Percentiles rank a stretch among this genome's conserved stretches.
These are phyloP conservation scores for Caretta caretta DNA, from an alignment of 2,113 vertebrate genomes.

Conservation along the genomic window DNA sequence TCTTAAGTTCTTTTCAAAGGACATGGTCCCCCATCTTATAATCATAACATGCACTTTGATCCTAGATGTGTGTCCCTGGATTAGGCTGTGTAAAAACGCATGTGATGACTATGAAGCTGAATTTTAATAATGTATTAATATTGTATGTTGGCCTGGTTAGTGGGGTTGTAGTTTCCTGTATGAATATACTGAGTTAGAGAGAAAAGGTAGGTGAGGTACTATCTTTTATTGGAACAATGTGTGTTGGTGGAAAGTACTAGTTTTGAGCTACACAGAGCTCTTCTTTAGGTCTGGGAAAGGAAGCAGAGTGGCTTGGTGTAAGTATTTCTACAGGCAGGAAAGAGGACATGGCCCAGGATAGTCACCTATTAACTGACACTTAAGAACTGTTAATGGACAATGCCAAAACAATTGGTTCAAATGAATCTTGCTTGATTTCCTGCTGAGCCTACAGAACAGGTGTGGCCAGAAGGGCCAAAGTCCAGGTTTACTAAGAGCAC, in stretches of 20 bases:
- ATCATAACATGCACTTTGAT: fast-evolving
- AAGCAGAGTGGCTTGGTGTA: neutral
- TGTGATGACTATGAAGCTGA: fast-evolving
- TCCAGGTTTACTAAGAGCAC: neutral
- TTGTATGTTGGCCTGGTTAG: fast-evolving
- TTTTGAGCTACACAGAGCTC: neutral
- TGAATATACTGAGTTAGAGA: neutral
- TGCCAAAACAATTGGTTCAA: neutral
- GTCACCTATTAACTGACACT: neutral
- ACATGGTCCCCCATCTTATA: fast-evolving
- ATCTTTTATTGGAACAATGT: neutral
- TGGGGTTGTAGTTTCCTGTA: fast-evolving
- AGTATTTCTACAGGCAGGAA: neutral
- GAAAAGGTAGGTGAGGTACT: neutral
- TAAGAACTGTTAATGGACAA: neutral
- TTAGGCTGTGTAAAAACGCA: neutral
- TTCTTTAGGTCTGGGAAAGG: neutral
- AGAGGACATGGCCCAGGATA: neutral
- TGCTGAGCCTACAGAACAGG: neutral
- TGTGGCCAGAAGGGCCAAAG: neutral
- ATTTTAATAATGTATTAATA: fast-evolving
- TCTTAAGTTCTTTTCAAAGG: neutral
- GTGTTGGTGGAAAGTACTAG: neutral
- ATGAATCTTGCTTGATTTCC: neutral
- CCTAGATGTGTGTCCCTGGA: fast-evolving